Conservation (phyloP, 1,140 invertebrate species). For the Penaeus japonicus region DNA sequence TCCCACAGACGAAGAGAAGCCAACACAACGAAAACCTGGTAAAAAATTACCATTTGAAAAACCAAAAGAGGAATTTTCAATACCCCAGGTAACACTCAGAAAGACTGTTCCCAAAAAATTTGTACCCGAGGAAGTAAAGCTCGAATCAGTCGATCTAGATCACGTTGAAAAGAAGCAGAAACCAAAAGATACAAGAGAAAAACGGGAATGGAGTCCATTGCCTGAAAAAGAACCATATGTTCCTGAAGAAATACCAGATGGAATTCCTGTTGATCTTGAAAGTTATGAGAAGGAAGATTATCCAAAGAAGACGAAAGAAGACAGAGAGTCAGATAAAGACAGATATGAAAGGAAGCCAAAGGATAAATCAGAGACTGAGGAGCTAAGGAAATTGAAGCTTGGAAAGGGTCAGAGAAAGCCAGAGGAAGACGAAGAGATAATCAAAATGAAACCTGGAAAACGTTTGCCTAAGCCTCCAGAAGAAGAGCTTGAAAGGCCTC, state of each 20-base stretch:
- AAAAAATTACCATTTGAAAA: neutral
- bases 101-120: conserved; percentile 36
- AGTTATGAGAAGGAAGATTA: neutral
- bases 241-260: conserved; percentile 34
- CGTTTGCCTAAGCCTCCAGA: conserved; percentile 45
- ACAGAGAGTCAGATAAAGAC: conserved; percentile 61
- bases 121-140: conserved; percentile 46
- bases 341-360: conserved; percentile 16
- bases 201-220: conserved; percentile 34
- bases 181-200: conserved; percentile 22
- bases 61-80: conserved; percentile 39
- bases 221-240: conserved; percentile 32
- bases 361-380: neutral
- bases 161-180: conserved; percentile 50
- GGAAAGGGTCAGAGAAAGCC: conserved; percentile 25
- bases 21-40: neutral
- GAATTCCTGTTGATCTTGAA: conserved; percentile 35
- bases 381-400: conserved; percentile 16
- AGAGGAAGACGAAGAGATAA: conserved; percentile 41
- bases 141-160: conserved; percentile 36
- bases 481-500: conserved; percentile 13
- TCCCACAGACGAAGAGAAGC: neutral
- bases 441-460: conserved; percentile 38
- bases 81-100: conserved; percentile 26
- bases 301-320: conserved; percentile 28